Evolutionary conservation across 2,113 vertebrate species (phyloP).

Genomic region (Tylochromis polylepis): DNA sequence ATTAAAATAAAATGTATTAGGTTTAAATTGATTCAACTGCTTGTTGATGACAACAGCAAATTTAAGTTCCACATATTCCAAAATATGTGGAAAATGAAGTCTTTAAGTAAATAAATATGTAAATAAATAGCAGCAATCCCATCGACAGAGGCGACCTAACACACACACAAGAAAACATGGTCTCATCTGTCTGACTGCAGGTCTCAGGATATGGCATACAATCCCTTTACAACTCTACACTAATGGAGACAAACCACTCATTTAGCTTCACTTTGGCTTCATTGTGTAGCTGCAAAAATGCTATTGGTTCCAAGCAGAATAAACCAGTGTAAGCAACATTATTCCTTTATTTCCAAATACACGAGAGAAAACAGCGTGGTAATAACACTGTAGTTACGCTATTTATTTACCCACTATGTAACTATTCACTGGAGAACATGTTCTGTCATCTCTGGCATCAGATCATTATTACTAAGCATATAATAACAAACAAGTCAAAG

Average conservation of each 20-base stretch:
- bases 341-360: background rate
- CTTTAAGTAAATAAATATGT: background rate
- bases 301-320: background rate
- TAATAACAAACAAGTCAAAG: background rate
- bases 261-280: constrained; percentile 10
- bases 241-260: background rate
- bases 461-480: background rate
- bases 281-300: background rate
- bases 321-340: background rate
- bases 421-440: background rate
- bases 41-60: background rate
- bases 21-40: background rate
- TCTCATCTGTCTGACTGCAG: background rate
- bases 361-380: background rate
- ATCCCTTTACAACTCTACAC: constrained; percentile 24
- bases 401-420: background rate
- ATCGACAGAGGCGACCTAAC: background rate
- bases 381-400: constrained; percentile 14
- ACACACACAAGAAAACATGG: background rate
- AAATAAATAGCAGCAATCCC: background rate
- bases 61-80: background rate
- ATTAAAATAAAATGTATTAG: fast-evolving
- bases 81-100: background rate
- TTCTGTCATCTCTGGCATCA: background rate
- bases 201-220: constrained; percentile 32